phyloP scores from a whole-genome alignment of 2,888 invertebrate species.

The Deilephila porcellus region DNA sequence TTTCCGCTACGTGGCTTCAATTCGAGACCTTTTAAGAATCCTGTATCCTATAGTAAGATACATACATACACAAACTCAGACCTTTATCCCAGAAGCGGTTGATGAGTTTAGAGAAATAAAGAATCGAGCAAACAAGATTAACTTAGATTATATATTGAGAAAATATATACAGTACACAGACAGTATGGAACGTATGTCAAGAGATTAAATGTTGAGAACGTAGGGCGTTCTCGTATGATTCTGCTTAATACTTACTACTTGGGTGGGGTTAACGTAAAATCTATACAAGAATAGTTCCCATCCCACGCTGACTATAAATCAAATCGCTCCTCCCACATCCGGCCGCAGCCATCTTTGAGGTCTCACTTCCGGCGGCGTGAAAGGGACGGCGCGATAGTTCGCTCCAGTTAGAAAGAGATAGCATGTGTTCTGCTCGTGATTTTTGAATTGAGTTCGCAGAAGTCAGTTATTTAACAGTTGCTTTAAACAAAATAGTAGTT shows the following conservation, averaged over 20 bases:
- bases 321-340: slow-evolving; percentile 79
- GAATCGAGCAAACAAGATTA: too few relatives aligned
- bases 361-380: slow-evolving; percentile 75
- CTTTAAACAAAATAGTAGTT: background rate
- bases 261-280: slow-evolving; percentile 45
- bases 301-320: slow-evolving; percentile 73
- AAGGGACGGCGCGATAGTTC: slow-evolving; percentile 57
- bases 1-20: too few relatives aligned
- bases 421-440: slow-evolving; percentile 49
- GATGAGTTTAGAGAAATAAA: too few relatives aligned
- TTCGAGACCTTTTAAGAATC: too few relatives aligned
- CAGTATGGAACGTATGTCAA: too few relatives aligned
- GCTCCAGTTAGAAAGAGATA: slow-evolving; percentile 45
- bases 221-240: too few relatives aligned
- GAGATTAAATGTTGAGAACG: too few relatives aligned
- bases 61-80: too few relatives aligned
- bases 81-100: too few relatives aligned
- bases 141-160: too few relatives aligned
- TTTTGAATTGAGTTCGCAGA: slow-evolving; percentile 42
- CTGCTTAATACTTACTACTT: slow-evolving; percentile 28
- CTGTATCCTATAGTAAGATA: too few relatives aligned
- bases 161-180: too few relatives aligned
- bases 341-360: slow-evolving; percentile 83
- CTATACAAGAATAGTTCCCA: slow-evolving; percentile 36
- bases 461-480: background rate